These are phyloP conservation scores for Caenorhabditis doughertyi DNA, from an alignment of 2,888 invertebrate species.

Conservation along the genomic window DNA sequence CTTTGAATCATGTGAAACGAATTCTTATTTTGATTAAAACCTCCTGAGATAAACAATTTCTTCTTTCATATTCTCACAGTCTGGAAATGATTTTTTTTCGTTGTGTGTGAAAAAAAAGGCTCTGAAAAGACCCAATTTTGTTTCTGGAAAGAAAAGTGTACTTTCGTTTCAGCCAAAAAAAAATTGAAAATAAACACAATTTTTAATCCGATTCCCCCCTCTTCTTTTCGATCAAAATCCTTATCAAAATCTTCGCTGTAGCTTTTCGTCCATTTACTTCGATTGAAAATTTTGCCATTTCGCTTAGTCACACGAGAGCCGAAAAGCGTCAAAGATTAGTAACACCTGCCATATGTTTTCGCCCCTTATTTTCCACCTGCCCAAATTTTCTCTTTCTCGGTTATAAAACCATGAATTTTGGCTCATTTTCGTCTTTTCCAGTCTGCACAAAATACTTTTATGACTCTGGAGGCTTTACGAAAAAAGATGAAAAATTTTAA, in stretches of 20 bases:
- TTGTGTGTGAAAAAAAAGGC: too few species aligned
- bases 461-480: background rate
- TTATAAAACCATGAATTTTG: background rate
- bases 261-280: background rate
- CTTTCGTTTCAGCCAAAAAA: background rate
- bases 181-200: background rate
- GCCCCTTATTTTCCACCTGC: too few species aligned
- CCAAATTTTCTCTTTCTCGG: constrained; percentile 4
- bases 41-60: too few species aligned
- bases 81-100: too few species aligned
- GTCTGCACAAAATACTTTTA: background rate
- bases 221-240: too few species aligned
- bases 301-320: background rate
- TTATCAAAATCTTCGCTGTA: background rate
- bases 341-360: constrained; percentile 25
- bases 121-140: background rate
- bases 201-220: background rate
- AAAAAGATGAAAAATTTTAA: background rate
- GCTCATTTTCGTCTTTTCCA: background rate
- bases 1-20: too few species aligned
- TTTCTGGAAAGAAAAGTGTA: background rate
- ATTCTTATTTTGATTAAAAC: too few species aligned
- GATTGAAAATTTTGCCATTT: background rate
- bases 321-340: constrained; percentile 8
- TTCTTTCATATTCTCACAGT: too few species aligned